Evolutionary conservation across 1,140 invertebrate species (phyloP).

Genomic region (Battus philenor): DNA sequence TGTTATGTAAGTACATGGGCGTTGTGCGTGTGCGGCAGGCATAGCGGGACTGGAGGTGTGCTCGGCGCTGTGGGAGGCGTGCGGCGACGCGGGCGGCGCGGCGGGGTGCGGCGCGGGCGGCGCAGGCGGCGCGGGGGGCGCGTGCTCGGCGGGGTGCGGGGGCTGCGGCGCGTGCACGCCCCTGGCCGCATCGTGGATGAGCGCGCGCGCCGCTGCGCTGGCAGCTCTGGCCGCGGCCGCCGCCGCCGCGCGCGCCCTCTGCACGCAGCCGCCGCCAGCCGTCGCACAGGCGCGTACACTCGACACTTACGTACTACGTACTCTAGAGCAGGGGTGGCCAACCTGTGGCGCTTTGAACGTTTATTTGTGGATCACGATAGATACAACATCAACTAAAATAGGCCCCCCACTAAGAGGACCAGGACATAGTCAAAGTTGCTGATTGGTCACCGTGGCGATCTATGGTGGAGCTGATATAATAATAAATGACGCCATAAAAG

Average conservation of each 20-base stretch:
- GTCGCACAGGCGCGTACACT: slow-evolving; percentile 86
- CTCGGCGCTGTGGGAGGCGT: slow-evolving; percentile 36
- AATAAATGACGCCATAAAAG: too few species aligned
- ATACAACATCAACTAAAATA: background rate
- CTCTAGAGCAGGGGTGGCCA: slow-evolving; percentile 79
- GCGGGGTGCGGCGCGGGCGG: slow-evolving; percentile 78
- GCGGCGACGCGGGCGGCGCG: slow-evolving; percentile 35
- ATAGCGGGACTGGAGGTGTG: slow-evolving; percentile 40
- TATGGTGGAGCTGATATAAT: too few species aligned
- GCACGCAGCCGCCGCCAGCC: slow-evolving; percentile 93
- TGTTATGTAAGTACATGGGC: too few species aligned
- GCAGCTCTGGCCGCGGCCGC: slow-evolving; percentile 85
- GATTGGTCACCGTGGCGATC: slow-evolving; percentile 65
- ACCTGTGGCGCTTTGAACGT: slow-evolving; percentile 72
- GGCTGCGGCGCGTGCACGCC: slow-evolving; percentile 76
- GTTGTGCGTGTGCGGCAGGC: slow-evolving; percentile 26
- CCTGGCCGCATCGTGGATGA: slow-evolving; percentile 81
- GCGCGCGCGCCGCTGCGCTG: slow-evolving; percentile 87
- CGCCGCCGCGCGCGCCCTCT: slow-evolving; percentile 87
- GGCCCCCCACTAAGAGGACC: background rate
- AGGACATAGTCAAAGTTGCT: background rate
- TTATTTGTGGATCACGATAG: background rate
- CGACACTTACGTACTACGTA: slow-evolving; percentile 74
- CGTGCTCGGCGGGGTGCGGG: slow-evolving; percentile 61
- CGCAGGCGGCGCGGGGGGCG: slow-evolving; percentile 87